phyloP scores from a whole-genome alignment of 2,113 vertebrate genomes.

The Camelus bactrianus region DNA sequence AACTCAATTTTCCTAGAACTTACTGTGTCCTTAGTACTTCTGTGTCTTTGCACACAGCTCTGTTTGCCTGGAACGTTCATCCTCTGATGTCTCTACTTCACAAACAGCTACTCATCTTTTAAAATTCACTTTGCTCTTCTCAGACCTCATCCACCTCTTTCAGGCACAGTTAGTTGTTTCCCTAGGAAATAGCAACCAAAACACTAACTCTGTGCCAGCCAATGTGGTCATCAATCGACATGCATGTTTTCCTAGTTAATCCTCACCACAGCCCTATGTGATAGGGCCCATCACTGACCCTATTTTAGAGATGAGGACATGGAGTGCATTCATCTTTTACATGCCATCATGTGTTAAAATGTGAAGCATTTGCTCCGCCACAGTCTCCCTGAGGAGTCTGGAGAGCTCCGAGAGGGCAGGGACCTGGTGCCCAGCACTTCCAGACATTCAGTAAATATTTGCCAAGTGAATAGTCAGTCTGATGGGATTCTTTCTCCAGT shows the following conservation, averaged over 20 bases:
- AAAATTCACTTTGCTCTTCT: neutral
- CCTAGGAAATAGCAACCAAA: conserved; percentile 30
- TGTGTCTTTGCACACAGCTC: neutral
- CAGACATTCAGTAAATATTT: conserved; percentile 56
- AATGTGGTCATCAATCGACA: neutral
- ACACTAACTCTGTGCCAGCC: neutral
- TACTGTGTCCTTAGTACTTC: neutral
- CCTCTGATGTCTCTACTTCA: neutral
- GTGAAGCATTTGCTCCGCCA: conserved; percentile 13
- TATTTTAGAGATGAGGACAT: conserved; percentile 35
- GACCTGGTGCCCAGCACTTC: conserved; percentile 18
- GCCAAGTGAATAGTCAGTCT: conserved; percentile 42
- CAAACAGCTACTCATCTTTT: neutral
- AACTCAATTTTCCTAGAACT: neutral
- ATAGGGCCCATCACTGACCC: neutral
- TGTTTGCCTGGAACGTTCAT: neutral
- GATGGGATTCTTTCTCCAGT: conserved; percentile 40
- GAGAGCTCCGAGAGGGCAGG: neutral
- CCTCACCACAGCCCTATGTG: neutral
- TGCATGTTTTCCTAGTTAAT: conserved; percentile 21
- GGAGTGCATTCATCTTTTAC: neutral
- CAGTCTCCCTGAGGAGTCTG: neutral
- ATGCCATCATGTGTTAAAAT: conserved; percentile 42
- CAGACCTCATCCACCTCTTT: neutral
- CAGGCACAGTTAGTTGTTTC: neutral